Evolutionary conservation across 2,888 invertebrate species (phyloP), one percentile per base, ranked within the genome.

Genomic region (Drosophila rellima): DNA sequence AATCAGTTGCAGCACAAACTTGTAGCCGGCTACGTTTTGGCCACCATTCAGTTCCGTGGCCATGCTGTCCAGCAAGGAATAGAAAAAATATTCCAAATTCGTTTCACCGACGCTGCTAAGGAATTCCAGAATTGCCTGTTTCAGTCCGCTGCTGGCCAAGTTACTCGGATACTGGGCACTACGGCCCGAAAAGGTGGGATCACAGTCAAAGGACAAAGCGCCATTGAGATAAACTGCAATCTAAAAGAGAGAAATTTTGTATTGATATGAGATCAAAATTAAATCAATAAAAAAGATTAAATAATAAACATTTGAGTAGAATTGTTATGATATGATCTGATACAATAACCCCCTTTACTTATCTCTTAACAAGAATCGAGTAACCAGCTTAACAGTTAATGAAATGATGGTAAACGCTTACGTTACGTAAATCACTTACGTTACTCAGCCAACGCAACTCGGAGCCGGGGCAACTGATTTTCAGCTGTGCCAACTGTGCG

Each of bases 41-140:
- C 95, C 95, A 93, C 95, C 95, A 51, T 94, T 94, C 94, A 96
- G 94, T 82, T 96, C 96, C 82, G 94, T 95, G 5, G 95, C 95
- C 93, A 96, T 94, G 15, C 95, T 94, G 7, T 95, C 95, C 17
- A 96, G 92, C 35, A 95, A 94, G 29, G 94, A 94, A 91, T 96
- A 96, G 83, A 95, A 96, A 91, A 96, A 96, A 75, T 95, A 91
- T 83, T 95, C 95, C 6, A 94, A 91, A 76, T 95, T 95, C 6
- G 94, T 93, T 72, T 94, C 94, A 0, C 95, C 95, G 8, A 95
- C 94, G 56, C 94, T 94, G 42, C 94, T 93, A 1, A 96, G 69
- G 63, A 91, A 91, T 18, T 88, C 77, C 6, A 91, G 31, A 6
- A 91, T 6, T 8, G 79, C 70, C 57, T 70, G 59, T 56, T 89